phyloP scores from a whole-genome alignment of 2,888 invertebrate species.

The Pantelozetes paolii region DNA sequence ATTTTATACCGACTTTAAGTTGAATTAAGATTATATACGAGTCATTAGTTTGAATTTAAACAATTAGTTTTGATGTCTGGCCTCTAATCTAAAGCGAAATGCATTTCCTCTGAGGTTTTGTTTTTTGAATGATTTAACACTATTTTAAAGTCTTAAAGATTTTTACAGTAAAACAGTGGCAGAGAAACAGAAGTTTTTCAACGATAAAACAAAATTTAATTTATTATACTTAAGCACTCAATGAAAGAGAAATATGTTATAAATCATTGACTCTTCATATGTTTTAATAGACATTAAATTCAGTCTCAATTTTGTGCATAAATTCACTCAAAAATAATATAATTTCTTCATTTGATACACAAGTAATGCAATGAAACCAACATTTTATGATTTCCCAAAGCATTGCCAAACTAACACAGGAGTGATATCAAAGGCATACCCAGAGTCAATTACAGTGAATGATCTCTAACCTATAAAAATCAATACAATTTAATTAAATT shows the following conservation, averaged over 20 bases:
- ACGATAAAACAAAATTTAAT: background rate
- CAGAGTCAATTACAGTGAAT: constrained; percentile 21
- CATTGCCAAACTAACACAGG: background rate
- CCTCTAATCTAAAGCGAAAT: constrained; percentile 8
- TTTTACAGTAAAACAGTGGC: background rate
- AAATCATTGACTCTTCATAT: too few relatives aligned
- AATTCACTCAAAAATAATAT: too few relatives aligned
- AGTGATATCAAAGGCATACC: too few relatives aligned
- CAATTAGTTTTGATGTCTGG: constrained; percentile 29
- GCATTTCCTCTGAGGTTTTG: constrained; percentile 12
- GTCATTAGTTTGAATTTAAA: constrained; percentile 33
- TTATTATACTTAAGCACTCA: background rate
- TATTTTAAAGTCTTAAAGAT: constrained; percentile 1
- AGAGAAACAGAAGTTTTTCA: background rate
- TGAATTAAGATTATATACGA: constrained; percentile 31
- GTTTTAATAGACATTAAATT: background rate
- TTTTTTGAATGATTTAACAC: constrained; percentile 3
- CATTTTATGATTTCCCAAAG: constrained; percentile 33
- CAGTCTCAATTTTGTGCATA: background rate
- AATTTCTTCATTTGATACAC: background rate
- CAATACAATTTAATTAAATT: constrained; percentile 33
- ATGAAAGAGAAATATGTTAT: background rate
- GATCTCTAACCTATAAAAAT: background rate
- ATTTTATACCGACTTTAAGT: background rate
- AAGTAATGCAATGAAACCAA: background rate